Evolutionary conservation across 2,797 vertebrate genomes (phyloP).

Genomic region (Cottoperca gobio): DNA sequence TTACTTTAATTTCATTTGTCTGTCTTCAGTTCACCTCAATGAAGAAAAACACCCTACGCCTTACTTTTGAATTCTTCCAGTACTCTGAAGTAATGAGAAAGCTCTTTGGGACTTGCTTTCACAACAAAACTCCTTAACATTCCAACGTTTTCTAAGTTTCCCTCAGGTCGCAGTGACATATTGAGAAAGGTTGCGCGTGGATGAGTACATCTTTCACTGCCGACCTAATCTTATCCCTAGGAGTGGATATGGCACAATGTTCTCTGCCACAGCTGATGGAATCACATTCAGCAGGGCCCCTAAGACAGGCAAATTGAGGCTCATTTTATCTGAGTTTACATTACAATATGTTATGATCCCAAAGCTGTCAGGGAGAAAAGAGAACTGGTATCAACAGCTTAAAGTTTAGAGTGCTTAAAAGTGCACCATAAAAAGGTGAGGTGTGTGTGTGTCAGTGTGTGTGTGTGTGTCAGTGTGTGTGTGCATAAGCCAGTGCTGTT

Average conservation of each 20-base stretch:
- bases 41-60: not conserved
- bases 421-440: not conserved
- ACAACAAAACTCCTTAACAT: slow-evolving; percentile 36
- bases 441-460: not conserved
- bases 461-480: not conserved
- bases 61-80: slow-evolving; percentile 5
- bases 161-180: slow-evolving; percentile 44
- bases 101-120: not conserved
- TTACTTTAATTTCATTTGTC: no score
- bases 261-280: slow-evolving; percentile 54
- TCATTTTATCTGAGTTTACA: slow-evolving; percentile 59
- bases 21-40: not conserved
- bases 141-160: slow-evolving; percentile 39
- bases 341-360: slow-evolving; percentile 52
- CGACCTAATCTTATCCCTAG: slow-evolving; percentile 55
- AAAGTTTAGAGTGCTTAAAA: slow-evolving; percentile 21
- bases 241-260: slow-evolving; percentile 48
- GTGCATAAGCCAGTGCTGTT: no score
- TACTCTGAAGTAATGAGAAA: slow-evolving; percentile 5
- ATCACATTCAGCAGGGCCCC: slow-evolving; percentile 47
- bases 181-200: slow-evolving; percentile 28
- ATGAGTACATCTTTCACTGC: slow-evolving; percentile 50
- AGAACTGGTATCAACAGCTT: not conserved
- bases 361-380: slow-evolving; percentile 14
- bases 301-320: slow-evolving; percentile 47